Evolutionary conservation across 37 sponge, comb jelly and placozoan genomes (phyloP).

Genomic region (Axinella damicornis): DNA sequence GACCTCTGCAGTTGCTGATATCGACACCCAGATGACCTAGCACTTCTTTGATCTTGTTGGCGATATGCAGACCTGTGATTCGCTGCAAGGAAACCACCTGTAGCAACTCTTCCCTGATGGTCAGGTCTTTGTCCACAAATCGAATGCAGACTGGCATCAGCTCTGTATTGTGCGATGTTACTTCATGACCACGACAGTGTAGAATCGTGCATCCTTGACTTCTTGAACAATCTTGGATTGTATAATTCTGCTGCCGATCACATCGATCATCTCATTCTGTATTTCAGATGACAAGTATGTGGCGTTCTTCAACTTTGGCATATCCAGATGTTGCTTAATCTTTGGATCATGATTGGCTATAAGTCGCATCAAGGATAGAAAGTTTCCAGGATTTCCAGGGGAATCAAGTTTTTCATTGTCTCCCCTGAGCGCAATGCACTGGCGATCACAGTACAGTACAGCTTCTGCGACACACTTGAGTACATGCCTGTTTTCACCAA

Average conservation of each 20-base stretch:
- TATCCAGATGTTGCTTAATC: constrained; percentile 57
- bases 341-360: too few species aligned
- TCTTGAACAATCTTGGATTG: constrained; percentile 30
- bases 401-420: constrained; percentile 45
- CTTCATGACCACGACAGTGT: constrained; percentile 53
- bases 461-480: constrained; percentile 42
- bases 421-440: constrained; percentile 69
- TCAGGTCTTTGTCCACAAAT: constrained; percentile 26
- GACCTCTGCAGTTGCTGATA: constrained; percentile 27
- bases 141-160: constrained; percentile 54
- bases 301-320: constrained; percentile 36
- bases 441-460: constrained; percentile 59
- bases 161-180: constrained; percentile 54
- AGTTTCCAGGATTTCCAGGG: constrained; percentile 64
- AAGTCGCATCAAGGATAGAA: constrained; percentile 55
- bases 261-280: constrained; percentile 61
- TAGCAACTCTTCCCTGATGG: constrained; percentile 47
- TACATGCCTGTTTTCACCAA: constrained; percentile 52
- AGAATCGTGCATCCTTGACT: constrained; percentile 10
- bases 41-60: constrained; percentile 4
- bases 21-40: constrained; percentile 5
- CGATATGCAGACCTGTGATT: constrained; percentile 45
- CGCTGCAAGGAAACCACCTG: constrained; percentile 18
- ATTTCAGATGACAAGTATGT: constrained; percentile 61
- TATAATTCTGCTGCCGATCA: constrained; percentile 58